Base-by-base conservation (phyloP, 2,797 vertebrate genomes). In the Cirrhinus mrigala region DNA sequence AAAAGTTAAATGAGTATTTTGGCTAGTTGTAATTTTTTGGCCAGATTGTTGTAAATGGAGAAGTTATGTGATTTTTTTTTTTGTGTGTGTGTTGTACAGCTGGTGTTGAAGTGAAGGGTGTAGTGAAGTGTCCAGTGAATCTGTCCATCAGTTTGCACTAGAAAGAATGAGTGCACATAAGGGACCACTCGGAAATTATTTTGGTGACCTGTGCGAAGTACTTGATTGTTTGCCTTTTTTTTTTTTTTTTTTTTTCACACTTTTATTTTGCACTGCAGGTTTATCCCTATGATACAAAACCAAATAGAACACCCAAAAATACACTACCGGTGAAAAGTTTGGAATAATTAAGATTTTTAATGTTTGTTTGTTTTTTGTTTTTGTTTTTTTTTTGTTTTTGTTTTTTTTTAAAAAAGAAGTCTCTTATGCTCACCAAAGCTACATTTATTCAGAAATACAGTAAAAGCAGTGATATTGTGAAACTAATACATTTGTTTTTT, bases 181-280 rank as follows among this genome's bases (percentile, higher is more conserved):
- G 84, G 71, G 83, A 90, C 74, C 89, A 87, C 86, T 85, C 84
- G 87, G 68, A 79, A 83, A 85, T 74, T 1, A 81, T 68, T 81
- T 54, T 44, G 75, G 69, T 73, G 76, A 83, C 52, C 69, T 86
- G 77, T 40, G 62, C 20, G 24, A 40, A 77, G 68, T 40, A 85
- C 74, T 81, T 84, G 69, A 60, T 56, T 81, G 10, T 73, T 40
- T 52, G 58, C n/a, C 81, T 85, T n/a, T 40, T 16, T 81, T 81
- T 16, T 56, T 6, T 64, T 14, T 6, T 2, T 3, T 68, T 37
- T 33, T 3, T 12, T 46, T 33, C 6, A 40, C 6, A 44, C 8
- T 12, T 73, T 75, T 75, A 46, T 62, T 82, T 83, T 85, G 66
- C 85, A 85, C 83, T 88, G 73, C 33, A 80, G 29, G 56, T 81